phyloP scores from a whole-genome alignment of 2,797 vertebrate species.

The Rhinichthys osculus region DNA sequence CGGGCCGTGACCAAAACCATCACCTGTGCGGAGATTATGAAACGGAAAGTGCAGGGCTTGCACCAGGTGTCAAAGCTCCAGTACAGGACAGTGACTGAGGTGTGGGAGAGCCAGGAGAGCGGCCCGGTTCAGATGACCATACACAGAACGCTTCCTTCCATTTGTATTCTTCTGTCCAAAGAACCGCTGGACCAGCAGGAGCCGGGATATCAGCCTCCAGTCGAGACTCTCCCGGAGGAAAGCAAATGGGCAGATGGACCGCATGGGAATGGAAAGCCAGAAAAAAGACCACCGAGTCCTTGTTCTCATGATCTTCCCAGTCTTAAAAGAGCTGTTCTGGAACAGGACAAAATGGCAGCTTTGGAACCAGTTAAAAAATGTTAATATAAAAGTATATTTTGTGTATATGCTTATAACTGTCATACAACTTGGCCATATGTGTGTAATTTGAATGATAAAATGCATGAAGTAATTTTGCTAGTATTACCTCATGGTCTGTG shows the following conservation, averaged over 20 bases:
- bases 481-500: background rate
- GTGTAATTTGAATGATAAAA: slow-evolving; percentile 4
- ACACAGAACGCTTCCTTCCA: slow-evolving; percentile 86
- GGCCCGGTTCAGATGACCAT: slow-evolving; percentile 72
- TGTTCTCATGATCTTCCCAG: slow-evolving; percentile 36
- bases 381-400: slow-evolving; percentile 2
- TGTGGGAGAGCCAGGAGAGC: slow-evolving; percentile 83
- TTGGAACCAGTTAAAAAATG: background rate
- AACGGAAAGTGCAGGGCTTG: slow-evolving; percentile 85
- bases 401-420: background rate
- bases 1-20: slow-evolving; percentile 92
- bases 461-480: background rate
- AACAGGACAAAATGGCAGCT: slow-evolving; percentile 34
- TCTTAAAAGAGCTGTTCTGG: slow-evolving; percentile 73
- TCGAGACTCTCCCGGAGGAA: slow-evolving; percentile 61
- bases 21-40: slow-evolving; percentile 94
- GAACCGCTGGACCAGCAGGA: slow-evolving; percentile 88
- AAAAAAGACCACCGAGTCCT: slow-evolving; percentile 68
- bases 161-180: slow-evolving; percentile 92
- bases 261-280: slow-evolving; percentile 18
- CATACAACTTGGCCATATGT: background rate
- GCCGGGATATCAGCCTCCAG: slow-evolving; percentile 87
- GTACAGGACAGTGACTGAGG: slow-evolving; percentile 84
- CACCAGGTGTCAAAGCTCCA: slow-evolving; percentile 91
- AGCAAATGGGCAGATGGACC: slow-evolving; percentile 5